These are phyloP conservation scores for Noctua comes DNA, from an alignment of 2,888 invertebrate genomes.

Conservation along the genomic window DNA sequence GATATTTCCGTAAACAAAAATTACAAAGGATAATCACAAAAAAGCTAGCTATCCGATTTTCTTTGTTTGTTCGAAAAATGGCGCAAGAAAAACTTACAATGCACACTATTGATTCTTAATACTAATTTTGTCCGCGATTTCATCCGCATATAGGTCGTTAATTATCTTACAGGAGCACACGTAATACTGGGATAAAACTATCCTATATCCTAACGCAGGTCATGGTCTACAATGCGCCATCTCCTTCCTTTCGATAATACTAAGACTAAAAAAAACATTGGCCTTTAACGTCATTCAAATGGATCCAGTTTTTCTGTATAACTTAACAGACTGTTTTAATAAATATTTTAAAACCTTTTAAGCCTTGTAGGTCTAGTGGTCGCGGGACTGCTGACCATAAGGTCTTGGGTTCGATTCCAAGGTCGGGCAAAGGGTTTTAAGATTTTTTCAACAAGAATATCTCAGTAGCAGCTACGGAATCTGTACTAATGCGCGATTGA, in stretches of 20 bases:
- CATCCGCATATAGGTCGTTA: background rate
- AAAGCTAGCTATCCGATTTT: background rate
- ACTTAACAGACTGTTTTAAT: background rate
- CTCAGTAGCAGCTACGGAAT: background rate
- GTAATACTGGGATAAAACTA: background rate
- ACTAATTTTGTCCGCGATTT: background rate
- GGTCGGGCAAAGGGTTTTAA: background rate
- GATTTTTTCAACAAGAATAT: background rate
- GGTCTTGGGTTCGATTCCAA: background rate
- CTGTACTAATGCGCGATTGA: too few species aligned
- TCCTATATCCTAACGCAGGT: background rate
- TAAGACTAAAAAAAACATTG: too few species aligned
- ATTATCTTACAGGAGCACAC: background rate
- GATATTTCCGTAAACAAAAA: background rate
- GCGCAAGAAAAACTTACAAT: background rate
- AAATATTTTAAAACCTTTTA: background rate
- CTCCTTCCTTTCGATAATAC: too few species aligned
- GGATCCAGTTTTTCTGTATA: background rate
- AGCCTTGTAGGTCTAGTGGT: background rate
- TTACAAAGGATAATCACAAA: background rate
- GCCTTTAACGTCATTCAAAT: background rate
- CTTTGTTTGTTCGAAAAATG: background rate
- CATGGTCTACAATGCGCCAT: background rate
- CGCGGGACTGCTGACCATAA: background rate
- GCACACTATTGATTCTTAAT: background rate